Evolutionary conservation across 2,888 invertebrate species (phyloP).

Genomic region (Teinopalpus imperialis): DNA sequence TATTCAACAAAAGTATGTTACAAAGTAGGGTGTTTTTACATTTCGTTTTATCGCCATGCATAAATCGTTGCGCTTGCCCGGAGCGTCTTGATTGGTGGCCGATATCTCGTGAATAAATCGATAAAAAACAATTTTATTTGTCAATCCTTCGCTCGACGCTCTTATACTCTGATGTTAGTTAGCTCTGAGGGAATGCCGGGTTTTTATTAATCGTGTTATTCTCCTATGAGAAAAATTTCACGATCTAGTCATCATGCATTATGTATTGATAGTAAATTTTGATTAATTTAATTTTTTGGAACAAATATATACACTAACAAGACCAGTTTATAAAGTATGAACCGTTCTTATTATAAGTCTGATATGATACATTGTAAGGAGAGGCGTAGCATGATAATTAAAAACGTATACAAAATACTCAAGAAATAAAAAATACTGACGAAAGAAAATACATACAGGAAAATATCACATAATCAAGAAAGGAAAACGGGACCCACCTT

Average conservation of each 20-base stretch:
- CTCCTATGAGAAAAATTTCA: background rate
- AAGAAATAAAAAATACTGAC: too few relatives aligned
- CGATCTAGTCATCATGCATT: conserved; percentile 2
- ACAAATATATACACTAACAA: background rate
- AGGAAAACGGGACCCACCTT: too few relatives aligned
- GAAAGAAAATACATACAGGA: too few relatives aligned
- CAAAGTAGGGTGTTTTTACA: background rate
- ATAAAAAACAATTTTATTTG: conserved; percentile 4
- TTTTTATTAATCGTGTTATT: background rate
- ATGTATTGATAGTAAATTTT: conserved; percentile 4
- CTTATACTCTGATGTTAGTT: background rate
- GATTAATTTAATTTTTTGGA: background rate
- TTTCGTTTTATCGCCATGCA: conserved; percentile 1
- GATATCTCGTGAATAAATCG: conserved; percentile 12
- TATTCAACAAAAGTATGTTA: background rate
- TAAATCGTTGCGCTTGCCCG: background rate
- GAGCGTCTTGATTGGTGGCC: background rate
- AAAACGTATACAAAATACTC: too few relatives aligned
- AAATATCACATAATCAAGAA: too few relatives aligned
- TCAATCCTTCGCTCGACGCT: background rate
- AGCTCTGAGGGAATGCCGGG: background rate
- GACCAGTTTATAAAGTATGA: background rate
- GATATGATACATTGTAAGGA: too few relatives aligned
- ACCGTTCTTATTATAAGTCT: conserved; percentile 1
- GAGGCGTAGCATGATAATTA: too few relatives aligned